Evolutionary conservation across 2,888 invertebrate genomes (phyloP).

Genomic region (Reticulitermes lucifugus): DNA sequence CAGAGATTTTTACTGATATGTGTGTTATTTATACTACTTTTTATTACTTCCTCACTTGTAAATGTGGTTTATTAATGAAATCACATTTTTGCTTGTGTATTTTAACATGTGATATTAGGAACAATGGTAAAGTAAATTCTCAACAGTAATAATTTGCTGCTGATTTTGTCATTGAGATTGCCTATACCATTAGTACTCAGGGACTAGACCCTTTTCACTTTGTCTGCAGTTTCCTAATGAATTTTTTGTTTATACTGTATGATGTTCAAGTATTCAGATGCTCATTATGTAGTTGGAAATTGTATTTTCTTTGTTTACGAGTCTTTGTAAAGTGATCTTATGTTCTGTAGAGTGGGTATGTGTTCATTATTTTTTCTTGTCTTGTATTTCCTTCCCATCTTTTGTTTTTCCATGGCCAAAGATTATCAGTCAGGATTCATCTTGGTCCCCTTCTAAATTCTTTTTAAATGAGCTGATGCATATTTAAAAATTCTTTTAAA

Average conservation of each 20-base stretch:
- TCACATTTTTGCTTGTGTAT: constrained; percentile 7
- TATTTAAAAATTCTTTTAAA: not conserved
- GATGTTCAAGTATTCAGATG: not conserved
- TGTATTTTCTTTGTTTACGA: not conserved
- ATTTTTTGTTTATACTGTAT: not conserved
- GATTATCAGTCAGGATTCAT: constrained; percentile 25
- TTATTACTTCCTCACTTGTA: not conserved
- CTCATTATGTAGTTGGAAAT: constrained; percentile 10
- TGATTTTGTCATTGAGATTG: constrained; percentile 20
- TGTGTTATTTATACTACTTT: not conserved
- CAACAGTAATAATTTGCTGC: constrained; percentile 3
- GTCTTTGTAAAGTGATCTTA: not conserved
- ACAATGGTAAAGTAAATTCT: constrained; percentile 31
- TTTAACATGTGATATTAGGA: constrained; percentile 34
- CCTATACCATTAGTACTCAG: constrained; percentile 36
- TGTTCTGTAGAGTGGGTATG: not conserved
- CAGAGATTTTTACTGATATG: not conserved
- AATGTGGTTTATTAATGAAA: not conserved
- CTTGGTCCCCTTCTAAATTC: constrained; percentile 16
- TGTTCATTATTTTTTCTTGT: not conserved
- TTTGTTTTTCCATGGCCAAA: constrained; percentile 44
- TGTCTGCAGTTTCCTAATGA: not conserved
- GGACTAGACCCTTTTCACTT: constrained; percentile 31
- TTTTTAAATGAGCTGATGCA: constrained; percentile 24
- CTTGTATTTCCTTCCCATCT: not conserved